Base-by-base conservation (phyloP, 92 coral and sea anemone species). In the Montipora capitata region DNA sequence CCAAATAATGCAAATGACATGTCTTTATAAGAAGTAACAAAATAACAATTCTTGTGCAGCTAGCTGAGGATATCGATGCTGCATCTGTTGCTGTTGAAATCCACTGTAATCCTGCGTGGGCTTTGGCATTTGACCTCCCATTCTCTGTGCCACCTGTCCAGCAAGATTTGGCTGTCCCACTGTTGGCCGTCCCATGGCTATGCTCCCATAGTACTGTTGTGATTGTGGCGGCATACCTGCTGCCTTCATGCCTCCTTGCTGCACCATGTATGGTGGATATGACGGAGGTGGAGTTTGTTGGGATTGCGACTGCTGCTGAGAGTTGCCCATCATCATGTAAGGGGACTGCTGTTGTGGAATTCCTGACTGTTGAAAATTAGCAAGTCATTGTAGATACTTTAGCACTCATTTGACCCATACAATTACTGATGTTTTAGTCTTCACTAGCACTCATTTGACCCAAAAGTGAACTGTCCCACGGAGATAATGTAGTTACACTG, bases 1-100 rank as follows among this genome's bases (percentile, higher is more conserved):
- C 2, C 2, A 27, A 27, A 27, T 27, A 27, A 27, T 27, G 35
- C 2, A 27, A 27, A 0, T 27, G 35, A 27, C 35, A 27, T 27
- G 35, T 1, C 35, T 27, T 27, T 27, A 27, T 27, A 27, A 27
- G 35, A 27, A 27, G 35, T 27, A 48, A 48, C 6, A 48, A 48
- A 48, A 27, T 48, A 48, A 10, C 52, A 27, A 27, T 27, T 27
- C 35, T 27, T 2, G 2, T 27, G 35, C 61, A 54, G 13, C 3
- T 79, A 94, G 96, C 89, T 94, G 96, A 40, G 94, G 80, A 63
- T 77, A 95, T 65, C 89, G 73, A 42, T 90, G 92, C 13, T 87
- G 94, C 79, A 86, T 83, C 45, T 89, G 95, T 70, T 93, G 98
- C 68, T 93, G 98, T 74, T 95, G 92, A 88, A 84, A 93, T 56